Evolutionary conservation across 2,888 invertebrate species (phyloP).

Genomic region (Ectobius pallidus): DNA sequence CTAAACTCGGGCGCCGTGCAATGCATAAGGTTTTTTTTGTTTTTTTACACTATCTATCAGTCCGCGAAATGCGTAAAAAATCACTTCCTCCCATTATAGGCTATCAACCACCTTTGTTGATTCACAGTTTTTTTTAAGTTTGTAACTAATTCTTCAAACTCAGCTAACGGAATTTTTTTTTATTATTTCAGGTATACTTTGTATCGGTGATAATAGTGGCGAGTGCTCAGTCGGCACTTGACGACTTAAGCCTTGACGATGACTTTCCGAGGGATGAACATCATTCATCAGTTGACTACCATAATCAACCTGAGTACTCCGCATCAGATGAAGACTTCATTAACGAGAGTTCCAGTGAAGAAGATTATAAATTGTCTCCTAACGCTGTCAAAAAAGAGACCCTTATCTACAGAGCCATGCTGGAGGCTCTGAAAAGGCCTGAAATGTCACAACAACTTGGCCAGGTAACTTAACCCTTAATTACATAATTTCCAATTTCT

Average conservation of each 20-base stretch:
- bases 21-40: too few relatives aligned
- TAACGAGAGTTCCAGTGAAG: background rate
- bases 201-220: too few relatives aligned
- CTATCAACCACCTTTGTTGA: too few relatives aligned
- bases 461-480: conserved; percentile 53
- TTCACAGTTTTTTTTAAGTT: too few relatives aligned
- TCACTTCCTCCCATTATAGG: too few relatives aligned
- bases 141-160: too few relatives aligned
- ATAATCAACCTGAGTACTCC: background rate
- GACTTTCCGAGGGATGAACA: background rate
- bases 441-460: conserved; percentile 66
- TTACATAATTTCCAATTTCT: too few relatives aligned
- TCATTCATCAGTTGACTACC: background rate
- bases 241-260: conserved; percentile 18
- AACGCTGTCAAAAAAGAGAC: background rate
- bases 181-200: too few relatives aligned
- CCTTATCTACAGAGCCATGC: conserved; percentile 58
- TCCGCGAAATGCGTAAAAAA: too few relatives aligned
- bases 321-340: background rate
- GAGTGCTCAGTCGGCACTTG: background rate
- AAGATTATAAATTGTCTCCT: background rate
- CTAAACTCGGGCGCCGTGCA: too few relatives aligned
- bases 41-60: too few relatives aligned
- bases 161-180: too few relatives aligned
- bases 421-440: conserved; percentile 64